phyloP scores from a whole-genome alignment of 2,888 invertebrate genomes.

The Agriotes lineatus region DNA sequence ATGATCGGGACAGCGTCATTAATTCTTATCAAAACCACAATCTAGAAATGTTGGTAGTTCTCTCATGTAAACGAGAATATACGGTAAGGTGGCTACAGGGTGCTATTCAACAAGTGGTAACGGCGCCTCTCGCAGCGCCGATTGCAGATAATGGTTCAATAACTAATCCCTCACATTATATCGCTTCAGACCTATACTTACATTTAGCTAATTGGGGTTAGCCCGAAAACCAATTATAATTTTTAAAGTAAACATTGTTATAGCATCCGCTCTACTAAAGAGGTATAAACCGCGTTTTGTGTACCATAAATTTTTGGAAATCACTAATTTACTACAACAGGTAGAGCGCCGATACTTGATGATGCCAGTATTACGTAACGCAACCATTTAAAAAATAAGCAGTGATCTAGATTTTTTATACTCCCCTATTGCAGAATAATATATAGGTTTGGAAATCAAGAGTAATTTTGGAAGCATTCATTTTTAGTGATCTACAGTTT shows the following conservation, averaged over 20 bases:
- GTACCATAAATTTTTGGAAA: conserved; percentile 40
- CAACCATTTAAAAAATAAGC: too few relatives aligned
- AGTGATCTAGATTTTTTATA: too few relatives aligned
- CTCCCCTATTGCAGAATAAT: too few relatives aligned
- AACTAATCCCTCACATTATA: conserved; percentile 63
- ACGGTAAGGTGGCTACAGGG: conserved; percentile 42
- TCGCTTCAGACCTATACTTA: conserved; percentile 63
- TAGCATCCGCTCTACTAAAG: conserved; percentile 55
- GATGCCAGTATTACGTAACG: neutral
- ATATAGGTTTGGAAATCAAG: too few relatives aligned
- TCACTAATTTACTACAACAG: conserved; percentile 23
- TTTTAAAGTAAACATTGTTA: conserved; percentile 62
- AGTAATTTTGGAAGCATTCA: neutral
- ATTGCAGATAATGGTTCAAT: conserved; percentile 63
- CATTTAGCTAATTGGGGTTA: conserved; percentile 64
- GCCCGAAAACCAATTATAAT: conserved; percentile 63
- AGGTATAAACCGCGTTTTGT: conserved; percentile 47
- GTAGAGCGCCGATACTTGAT: conserved; percentile 29
- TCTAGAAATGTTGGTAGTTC: conserved; percentile 8
- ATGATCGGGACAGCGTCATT: neutral
- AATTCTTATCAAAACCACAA: too few relatives aligned
- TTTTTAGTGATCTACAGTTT: conserved; percentile 28
- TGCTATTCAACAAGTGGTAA: conserved; percentile 45
- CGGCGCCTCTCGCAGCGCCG: conserved; percentile 61
- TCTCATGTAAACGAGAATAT: conserved; percentile 21